Base-by-base conservation (phyloP, 2,888 invertebrate species). In the Nematopogon swammerdamellus region DNA sequence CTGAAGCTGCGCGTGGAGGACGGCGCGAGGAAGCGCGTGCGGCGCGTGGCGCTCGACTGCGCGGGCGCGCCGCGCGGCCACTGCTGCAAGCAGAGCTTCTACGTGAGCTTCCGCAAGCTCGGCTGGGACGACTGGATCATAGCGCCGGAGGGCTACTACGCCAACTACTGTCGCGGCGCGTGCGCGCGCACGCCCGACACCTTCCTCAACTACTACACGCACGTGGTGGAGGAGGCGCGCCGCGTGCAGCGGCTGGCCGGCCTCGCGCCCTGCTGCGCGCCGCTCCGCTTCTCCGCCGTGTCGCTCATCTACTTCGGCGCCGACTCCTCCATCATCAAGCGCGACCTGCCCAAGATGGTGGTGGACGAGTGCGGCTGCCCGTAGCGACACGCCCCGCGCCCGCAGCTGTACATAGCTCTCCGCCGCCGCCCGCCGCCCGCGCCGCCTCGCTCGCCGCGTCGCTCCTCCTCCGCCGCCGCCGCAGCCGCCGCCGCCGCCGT, bases 121-220 rank as follows among this genome's bases (percentile, higher is more conserved):
- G 94, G 94, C 59, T 95, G 95, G 95, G 92, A 94, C 73, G 93
- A 95, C 79, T 95, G 94, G 94, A 93, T 95, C 64, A 91, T 94
- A 59, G 91, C 91, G 56, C 92, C 92, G 20, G 85, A 87, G 62
- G 94, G 95, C 59, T 95, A 95, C 80, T 92, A 91, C 73, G 95
- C 95, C 52, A 95, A 95, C 74, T 95, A 94, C 75, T 95, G 95
- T 76, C 86, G 91, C 62, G 95, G 95, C 56, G 91, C 91, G 64
- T 95, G 95, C 75, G 88, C 89, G 44, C 84, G 90, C 51, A 89
- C 90, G 46, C 90, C 90, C 20, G 91, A 91, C 66, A 87, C 92
- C 51, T 91, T 88, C 81, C 87, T 88, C 68, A 91, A 88, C 65
- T 92, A 92, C 79, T 91, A 95, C 79, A 89, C 93, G 55, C 92